Conservation (phyloP, 2,797 vertebrate genomes). For the Chelonia mydas region DNA sequence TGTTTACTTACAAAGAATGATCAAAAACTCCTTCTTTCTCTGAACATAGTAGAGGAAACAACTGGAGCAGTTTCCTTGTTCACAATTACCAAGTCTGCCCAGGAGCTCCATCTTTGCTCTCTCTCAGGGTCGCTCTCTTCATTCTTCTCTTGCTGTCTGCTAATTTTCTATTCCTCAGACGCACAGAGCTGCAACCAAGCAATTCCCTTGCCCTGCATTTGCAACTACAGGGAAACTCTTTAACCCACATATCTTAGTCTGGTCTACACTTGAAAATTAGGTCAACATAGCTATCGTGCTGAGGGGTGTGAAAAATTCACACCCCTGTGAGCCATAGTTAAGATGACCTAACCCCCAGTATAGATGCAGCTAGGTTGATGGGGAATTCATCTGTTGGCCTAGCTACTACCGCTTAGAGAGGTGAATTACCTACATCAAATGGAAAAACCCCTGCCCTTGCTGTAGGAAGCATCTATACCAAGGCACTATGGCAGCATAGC, state of each 20-base stretch:
- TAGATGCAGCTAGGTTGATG: neutral
- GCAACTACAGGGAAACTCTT: neutral
- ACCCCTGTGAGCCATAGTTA: neutral
- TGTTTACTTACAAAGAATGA: rapidly evolving
- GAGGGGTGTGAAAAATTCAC: neutral
- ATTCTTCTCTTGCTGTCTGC: neutral
- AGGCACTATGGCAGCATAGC: neutral
- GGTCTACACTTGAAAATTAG: neutral
- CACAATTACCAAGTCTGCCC: neutral
- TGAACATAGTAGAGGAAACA: neutral
- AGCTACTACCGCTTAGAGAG: too few species aligned
- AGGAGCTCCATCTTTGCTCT: neutral
- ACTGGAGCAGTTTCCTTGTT: neutral
- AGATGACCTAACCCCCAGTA: neutral
- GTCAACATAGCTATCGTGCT: neutral
- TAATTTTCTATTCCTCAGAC: neutral
- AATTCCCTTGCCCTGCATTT: neutral
- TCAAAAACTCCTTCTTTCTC: neutral
- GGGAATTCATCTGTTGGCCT: too few species aligned
- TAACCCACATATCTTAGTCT: neutral
- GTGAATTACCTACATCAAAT: neutral
- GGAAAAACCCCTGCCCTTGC: neutral
- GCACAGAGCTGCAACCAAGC: neutral
- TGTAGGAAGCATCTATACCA: neutral
- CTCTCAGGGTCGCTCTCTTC: neutral